Evolutionary conservation across 2,113 vertebrate genomes (phyloP), one percentile per base, ranked within the genome.

Genomic region (Rana temporaria): DNA sequence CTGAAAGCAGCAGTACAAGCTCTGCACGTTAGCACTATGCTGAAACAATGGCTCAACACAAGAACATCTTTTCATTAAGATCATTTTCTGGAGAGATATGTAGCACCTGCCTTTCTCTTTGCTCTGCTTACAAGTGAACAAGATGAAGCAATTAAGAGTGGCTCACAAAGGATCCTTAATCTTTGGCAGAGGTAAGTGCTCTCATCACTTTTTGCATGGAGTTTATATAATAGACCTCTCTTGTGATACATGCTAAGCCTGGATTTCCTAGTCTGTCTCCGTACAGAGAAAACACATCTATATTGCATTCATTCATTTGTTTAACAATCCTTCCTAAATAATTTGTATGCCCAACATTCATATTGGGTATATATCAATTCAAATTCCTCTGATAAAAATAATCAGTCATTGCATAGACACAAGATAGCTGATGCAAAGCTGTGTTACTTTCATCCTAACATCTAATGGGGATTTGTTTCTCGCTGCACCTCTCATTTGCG

Each of bases 41-140:
- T 91, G 90, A 92, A 90, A 94, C 93, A 94, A 94, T 94, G 90
- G 92, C 92, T 91, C 87, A 88, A 73, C 70, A 87, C 88, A 91
- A 90, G 89, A 87, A 92, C 88, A 89, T 86, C 88, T 90, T 92
- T 89, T 90, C 92, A 92, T 86, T 92, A 89, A 92, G 90, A 86
- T 92, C 88, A 88, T 92, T 89, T 90, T 89, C 52, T 64, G 87
- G 89, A 90, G 89, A 92, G 81, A 87, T 85, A 85, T 87, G 91
- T 88, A 88, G 90, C 87, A 91, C 85, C 84, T 90, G 92, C 86
- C 90, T 91, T 84, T 88, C 88, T 85, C 84, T 88, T 84, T 90
- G 87, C 88, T 92, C 91, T 90, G 88, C 92, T 88, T 90, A 91
- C 89, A 93, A 94, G 91, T 91, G 91, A 93, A 86, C 87, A 91